These are phyloP conservation scores for Penaeus monodon DNA, from an alignment of 2,888 invertebrate genomes.

Conservation along the genomic window DNA sequence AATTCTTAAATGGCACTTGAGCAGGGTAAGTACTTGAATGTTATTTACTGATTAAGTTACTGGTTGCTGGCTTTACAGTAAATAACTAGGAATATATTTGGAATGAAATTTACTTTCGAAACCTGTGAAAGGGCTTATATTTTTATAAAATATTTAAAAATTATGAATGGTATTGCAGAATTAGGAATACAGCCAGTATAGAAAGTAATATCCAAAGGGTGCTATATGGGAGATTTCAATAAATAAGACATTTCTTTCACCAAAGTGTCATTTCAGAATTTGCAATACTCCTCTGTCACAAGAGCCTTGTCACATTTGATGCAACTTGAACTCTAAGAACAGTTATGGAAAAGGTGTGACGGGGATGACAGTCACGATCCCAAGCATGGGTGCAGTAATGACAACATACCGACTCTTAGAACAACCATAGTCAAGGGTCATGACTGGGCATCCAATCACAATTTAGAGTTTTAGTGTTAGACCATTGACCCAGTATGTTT, in stretches of 20 bases:
- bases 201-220: not conserved
- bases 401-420: no score
- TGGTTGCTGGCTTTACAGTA: no score
- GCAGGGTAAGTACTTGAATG: slow-evolving; percentile 25
- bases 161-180: no score
- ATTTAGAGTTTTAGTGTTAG: not conserved
- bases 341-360: slow-evolving; percentile 6
- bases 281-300: slow-evolving; percentile 3
- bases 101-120: no score
- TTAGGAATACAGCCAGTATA: no score
- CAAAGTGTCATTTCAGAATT: slow-evolving; percentile 40
- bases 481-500: slow-evolving; percentile 9
- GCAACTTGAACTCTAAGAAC: slow-evolving; percentile 22
- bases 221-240: not conserved
- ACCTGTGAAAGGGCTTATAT: no score
- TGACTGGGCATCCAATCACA: not conserved
- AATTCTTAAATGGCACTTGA: slow-evolving; percentile 43
- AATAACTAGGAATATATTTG: no score
- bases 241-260: not conserved
- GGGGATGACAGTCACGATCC: not conserved
- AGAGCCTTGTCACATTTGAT: slow-evolving; percentile 28
- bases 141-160: no score
- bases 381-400: not conserved
- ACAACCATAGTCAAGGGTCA: not conserved
- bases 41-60: not conserved